A percentile compares a stretch with the other conserved stretches of the same genome.
phyloP scores from a whole-genome alignment of 2,888 invertebrate species.

The Platycheirus albimanus region DNA sequence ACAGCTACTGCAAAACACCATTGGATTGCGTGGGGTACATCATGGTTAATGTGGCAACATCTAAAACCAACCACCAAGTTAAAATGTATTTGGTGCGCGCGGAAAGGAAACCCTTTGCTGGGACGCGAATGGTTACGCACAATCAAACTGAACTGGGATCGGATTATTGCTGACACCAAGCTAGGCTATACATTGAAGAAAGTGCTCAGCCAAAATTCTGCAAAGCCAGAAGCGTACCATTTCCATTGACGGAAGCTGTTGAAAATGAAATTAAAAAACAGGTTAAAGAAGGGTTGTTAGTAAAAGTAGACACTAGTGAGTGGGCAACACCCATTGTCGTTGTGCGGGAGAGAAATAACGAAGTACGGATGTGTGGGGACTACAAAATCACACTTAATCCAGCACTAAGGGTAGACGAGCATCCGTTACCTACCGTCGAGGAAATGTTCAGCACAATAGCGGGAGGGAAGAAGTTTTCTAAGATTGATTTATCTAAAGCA shows the following conservation, averaged over 20 bases:
- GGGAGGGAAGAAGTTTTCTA: conserved; percentile 2
- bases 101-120: conserved; percentile 26
- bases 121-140: conserved; percentile 3
- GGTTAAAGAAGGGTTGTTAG: not conserved
- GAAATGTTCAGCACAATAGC: too few relatives aligned
- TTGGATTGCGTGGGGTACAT: conserved; percentile 33
- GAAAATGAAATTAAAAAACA: conserved; percentile 68
- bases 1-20: conserved; percentile 41
- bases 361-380: conserved; percentile 1
- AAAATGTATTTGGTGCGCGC: conserved; percentile 35
- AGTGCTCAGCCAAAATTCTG: conserved; percentile 65
- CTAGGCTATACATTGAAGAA: conserved; percentile 64
- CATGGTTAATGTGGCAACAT: conserved; percentile 14
- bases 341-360: conserved; percentile 73
- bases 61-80: not conserved
- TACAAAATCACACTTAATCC: conserved; percentile 12
- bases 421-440: conserved; percentile 1
- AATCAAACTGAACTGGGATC: conserved; percentile 2
- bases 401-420: not conserved
- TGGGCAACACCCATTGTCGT: conserved; percentile 78
- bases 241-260: conserved; percentile 62
- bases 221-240: too few relatives aligned
- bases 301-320: conserved; percentile 68
- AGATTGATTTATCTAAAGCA: conserved; percentile 9
- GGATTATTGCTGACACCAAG: conserved; percentile 17